Evolutionary conservation across 2,797 vertebrate genomes (phyloP), one percentile per base, ranked within the genome.

Genomic region (Acestrorhynchus altus): DNA sequence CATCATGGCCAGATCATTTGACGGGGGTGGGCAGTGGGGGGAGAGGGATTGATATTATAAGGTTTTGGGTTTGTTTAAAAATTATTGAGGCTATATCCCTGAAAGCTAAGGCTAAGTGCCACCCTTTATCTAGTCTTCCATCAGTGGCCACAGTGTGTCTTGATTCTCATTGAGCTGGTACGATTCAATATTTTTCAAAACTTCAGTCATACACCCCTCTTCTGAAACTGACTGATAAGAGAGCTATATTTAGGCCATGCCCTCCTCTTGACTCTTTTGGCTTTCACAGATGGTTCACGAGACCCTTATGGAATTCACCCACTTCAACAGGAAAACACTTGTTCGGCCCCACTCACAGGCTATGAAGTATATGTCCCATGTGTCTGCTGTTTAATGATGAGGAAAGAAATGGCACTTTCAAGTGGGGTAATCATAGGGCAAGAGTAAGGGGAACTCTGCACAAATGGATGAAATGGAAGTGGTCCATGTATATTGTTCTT

Each of bases 401-500:
- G 18, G 47, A n/a, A 51, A 35, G 46, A 3, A 28, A 68, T 16
- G 16, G 47, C 47, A 46, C 44, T 67, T 49, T 10, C 28, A 63
- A 49, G 51, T 28, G 65, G 26, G 24, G 15, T 51, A 51, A 67
- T 67, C 24, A 67, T 11, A 49, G 65, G 16, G 15, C 44, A 67
- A 49, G 11, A 63, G 57, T 26, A 1, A 2, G 4, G 22, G 47
- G 4, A 71, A 44, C 54, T 42, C 40, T 13, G 71, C 1, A 51
- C 26, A 57, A 49, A 64, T 64, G 81, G 84, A 86, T 42, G 72
- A 82, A 81, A 84, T 35, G n/a, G 24, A 49, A 15, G 26, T 3
- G 1, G 59, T n/a, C n/a, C 11, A 15, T 22, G 8, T 35, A 31
- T 35, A 35, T 20, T 11, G 20, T 8, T 6, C 51, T 40, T 0